A percentile compares a stretch with the other conserved stretches of the same genome.
Conservation (phyloP, 2,113 vertebrate genomes). For the Muscicapa adusta region DNA sequence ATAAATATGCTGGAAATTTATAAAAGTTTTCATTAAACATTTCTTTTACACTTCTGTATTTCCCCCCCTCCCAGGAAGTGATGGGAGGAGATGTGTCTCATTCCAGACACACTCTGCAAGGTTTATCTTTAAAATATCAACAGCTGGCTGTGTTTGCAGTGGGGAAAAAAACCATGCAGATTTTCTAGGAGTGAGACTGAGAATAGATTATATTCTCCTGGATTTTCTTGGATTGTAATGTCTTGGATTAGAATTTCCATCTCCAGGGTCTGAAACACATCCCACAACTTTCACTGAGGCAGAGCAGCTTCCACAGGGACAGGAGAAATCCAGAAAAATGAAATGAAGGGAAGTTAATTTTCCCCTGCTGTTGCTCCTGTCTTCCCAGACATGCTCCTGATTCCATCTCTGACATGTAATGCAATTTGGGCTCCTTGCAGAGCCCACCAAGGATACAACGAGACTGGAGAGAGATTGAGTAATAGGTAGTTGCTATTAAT, state of each 20-base stretch:
- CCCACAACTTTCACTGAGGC: not conserved
- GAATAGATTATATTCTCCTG: not conserved
- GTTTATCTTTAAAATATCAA: not conserved
- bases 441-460: not conserved
- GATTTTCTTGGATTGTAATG: not conserved
- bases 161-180: not conserved
- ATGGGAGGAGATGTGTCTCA: not conserved
- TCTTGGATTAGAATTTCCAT: not conserved
- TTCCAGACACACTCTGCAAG: not conserved
- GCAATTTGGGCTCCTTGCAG: not conserved
- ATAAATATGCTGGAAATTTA: not conserved
- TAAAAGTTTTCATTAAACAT: not conserved
- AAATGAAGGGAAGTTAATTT: not conserved
- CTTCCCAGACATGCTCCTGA: not conserved
- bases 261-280: not conserved
- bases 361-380: not conserved
- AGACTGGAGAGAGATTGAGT: not conserved
- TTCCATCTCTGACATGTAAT: not conserved
- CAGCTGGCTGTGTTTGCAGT: not conserved
- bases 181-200: not conserved
- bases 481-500: conserved; percentile 42
- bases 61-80: not conserved
- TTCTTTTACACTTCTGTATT: not conserved
- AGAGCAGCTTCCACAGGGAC: not conserved
- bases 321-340: not conserved